phyloP scores from a whole-genome alignment of 2,888 invertebrate species.

The Theodoxus fluviatilis region DNA sequence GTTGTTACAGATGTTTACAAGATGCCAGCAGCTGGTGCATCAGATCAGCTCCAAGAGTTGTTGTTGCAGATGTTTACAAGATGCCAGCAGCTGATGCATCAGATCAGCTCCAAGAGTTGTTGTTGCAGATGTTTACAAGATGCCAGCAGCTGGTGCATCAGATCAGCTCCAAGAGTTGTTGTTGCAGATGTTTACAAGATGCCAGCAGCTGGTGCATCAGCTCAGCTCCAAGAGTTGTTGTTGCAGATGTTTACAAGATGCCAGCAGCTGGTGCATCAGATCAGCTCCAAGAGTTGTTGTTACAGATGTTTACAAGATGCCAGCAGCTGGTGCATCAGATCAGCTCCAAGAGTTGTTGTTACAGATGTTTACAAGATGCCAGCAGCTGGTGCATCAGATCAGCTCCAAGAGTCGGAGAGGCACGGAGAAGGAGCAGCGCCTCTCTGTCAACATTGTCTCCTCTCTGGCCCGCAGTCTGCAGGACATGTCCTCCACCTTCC shows the following conservation, averaged over 20 bases:
- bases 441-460: conserved; percentile 83
- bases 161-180: conserved; percentile 55
- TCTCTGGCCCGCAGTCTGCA: conserved; percentile 87
- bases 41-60: no score
- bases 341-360: conserved; percentile 46
- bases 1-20: no score
- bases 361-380: conserved; percentile 70
- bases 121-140: conserved; percentile 68
- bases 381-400: conserved; percentile 71
- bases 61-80: conserved; percentile 68
- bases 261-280: conserved; percentile 71
- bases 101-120: conserved; percentile 58
- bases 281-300: conserved; percentile 49
- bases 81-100: conserved; percentile 71
- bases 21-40: no score
- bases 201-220: conserved; percentile 71
- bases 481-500: conserved; percentile 83
- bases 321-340: conserved; percentile 72
- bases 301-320: conserved; percentile 70
- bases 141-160: conserved; percentile 71
- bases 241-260: conserved; percentile 69
- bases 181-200: conserved; percentile 69
- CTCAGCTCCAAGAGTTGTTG: conserved; percentile 54
- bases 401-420: conserved; percentile 57
- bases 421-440: conserved; percentile 74